Percentiles rank a stretch among this genome's conserved stretches.
Conservation (phyloP, 2,888 invertebrate species). For the Pocota personata region DNA sequence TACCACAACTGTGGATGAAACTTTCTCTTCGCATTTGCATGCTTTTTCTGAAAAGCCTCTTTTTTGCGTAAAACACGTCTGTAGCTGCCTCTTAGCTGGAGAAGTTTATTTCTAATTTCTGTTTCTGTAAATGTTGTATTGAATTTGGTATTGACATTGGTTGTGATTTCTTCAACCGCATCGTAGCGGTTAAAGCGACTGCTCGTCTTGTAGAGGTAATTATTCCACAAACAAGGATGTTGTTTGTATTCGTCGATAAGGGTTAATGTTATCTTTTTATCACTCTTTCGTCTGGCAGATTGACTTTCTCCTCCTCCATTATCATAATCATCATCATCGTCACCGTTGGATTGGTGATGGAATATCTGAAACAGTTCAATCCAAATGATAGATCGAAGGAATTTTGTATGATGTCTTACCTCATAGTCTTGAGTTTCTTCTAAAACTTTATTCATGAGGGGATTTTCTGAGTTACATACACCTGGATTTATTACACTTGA, state of each 20-base stretch:
- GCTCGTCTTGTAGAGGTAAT: slow-evolving; percentile 23
- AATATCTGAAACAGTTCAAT: not conserved
- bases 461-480: not conserved
- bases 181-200: slow-evolving; percentile 31
- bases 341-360: not conserved
- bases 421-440: too few species aligned
- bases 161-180: slow-evolving; percentile 44
- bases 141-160: slow-evolving; percentile 35
- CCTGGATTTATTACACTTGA: not conserved
- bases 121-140: slow-evolving; percentile 15
- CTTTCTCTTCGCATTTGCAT: slow-evolving; percentile 54
- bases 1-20: slow-evolving; percentile 59
- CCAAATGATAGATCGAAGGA: not conserved
- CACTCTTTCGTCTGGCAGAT: not conserved
- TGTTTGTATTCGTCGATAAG: slow-evolving; percentile 27
- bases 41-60: slow-evolving; percentile 43
- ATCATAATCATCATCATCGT: not conserved
- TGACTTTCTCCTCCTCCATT: not conserved
- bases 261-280: slow-evolving; percentile 5
- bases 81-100: slow-evolving; percentile 45
- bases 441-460: not conserved
- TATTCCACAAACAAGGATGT: slow-evolving; percentile 39
- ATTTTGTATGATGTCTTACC: not conserved
- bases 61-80: slow-evolving; percentile 41
- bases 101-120: slow-evolving; percentile 43